Evolutionary conservation across 1,140 invertebrate genomes (phyloP).

Genomic region (Ptiloglossa arizonensis): DNA sequence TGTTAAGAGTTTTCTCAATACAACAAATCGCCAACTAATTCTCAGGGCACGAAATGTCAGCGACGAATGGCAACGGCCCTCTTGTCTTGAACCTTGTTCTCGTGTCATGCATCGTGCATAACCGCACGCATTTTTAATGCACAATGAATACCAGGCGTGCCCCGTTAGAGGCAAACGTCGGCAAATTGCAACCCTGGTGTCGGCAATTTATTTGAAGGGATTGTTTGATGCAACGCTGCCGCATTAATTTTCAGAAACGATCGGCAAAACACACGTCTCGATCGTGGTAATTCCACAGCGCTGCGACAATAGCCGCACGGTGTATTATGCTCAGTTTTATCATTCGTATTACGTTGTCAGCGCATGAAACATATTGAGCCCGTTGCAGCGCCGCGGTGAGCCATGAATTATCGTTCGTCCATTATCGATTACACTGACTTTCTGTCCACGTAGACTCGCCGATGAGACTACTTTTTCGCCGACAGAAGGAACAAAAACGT

Average conservation of each 20-base stretch:
- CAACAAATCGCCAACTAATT: too few relatives aligned
- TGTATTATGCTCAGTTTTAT: conserved; percentile 27
- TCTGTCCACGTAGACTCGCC: not conserved
- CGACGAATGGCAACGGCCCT: not conserved
- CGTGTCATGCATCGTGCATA: conserved; percentile 18
- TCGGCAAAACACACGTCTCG: conserved; percentile 48
- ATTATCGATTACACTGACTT: conserved; percentile 41
- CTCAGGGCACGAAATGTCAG: too few relatives aligned
- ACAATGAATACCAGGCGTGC: not conserved
- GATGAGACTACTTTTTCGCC: not conserved
- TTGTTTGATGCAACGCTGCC: conserved; percentile 1
- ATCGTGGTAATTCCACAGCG: conserved; percentile 38
- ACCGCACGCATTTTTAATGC: conserved; percentile 1
- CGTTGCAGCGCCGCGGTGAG: conserved; percentile 12
- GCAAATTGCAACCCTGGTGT: conserved; percentile 38
- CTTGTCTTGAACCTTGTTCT: not conserved
- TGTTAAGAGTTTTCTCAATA: too few relatives aligned
- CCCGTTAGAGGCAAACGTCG: conserved; percentile 19
- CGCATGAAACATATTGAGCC: conserved; percentile 26
- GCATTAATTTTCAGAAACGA: conserved; percentile 44
- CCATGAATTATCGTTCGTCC: conserved; percentile 36
- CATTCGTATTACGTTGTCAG: conserved; percentile 44
- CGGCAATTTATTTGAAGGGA: conserved; percentile 29
- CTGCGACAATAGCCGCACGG: conserved; percentile 4
- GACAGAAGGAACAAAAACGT: not conserved